Evolutionary conservation across 2,797 vertebrate species (phyloP).

Genomic region (Petrocephalus sullivani): DNA sequence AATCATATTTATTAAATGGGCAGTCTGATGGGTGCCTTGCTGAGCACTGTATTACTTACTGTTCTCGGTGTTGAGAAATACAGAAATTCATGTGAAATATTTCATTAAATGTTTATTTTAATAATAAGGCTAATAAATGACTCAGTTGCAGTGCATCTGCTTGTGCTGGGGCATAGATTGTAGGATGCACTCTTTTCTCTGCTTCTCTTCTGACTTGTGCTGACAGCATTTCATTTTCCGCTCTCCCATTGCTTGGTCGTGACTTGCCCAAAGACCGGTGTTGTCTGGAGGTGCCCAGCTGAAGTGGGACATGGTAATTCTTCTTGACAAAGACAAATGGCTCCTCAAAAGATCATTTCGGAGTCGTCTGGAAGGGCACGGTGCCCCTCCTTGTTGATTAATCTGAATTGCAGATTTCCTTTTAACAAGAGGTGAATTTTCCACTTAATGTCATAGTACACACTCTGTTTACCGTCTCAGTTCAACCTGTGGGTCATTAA

Average conservation of each 20-base stretch:
- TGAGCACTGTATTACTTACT: background rate
- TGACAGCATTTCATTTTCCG: background rate
- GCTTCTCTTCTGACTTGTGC: background rate
- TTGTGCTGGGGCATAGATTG: background rate
- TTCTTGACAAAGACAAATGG: constrained; percentile 59
- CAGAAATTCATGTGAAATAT: background rate
- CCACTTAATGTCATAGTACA: constrained; percentile 39
- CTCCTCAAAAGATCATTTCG: constrained; percentile 35
- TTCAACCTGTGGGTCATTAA: constrained; percentile 50
- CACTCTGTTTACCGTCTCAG: constrained; percentile 28
- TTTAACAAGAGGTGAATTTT: constrained; percentile 29
- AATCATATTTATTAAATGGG: background rate
- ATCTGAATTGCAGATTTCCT: constrained; percentile 56
- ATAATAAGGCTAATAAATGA: background rate
- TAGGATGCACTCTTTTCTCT: background rate
- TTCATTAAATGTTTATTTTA: background rate
- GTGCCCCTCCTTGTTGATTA: constrained; percentile 42
- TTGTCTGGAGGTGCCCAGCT: constrained; percentile 43
- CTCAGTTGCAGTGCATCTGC: background rate
- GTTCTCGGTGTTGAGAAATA: background rate
- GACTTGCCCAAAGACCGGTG: constrained; percentile 30
- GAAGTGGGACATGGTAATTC: constrained; percentile 39
- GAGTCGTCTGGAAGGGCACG: constrained; percentile 33
- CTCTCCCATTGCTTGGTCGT: background rate
- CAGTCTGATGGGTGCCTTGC: background rate